Conservation (phyloP, 2,888 invertebrate genomes). For the Chrysina gloriosa region DNA sequence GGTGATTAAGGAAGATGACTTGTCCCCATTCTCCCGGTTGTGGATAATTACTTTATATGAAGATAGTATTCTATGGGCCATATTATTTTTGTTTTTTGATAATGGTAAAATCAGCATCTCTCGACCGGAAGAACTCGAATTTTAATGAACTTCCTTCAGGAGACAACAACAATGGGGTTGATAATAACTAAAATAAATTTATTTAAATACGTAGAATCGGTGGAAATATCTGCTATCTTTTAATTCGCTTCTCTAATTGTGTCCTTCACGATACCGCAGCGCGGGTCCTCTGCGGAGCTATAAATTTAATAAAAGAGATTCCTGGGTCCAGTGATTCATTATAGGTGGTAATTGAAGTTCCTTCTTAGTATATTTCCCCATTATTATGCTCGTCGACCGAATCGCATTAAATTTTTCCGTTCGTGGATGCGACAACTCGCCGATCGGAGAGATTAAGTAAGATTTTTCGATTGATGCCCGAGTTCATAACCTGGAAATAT, state of each 20-base stretch:
- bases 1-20: no score
- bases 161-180: no score
- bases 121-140: no score
- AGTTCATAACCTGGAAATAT: background rate
- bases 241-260: background rate
- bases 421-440: background rate
- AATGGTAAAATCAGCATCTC: no score
- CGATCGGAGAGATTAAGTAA: background rate
- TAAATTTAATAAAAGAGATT: constrained; percentile 34
- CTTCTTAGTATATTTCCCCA: constrained; percentile 15
- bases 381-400: constrained; percentile 6
- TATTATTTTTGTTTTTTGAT: no score
- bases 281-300: background rate
- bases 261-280: background rate
- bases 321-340: constrained; percentile 22
- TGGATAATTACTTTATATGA: no score
- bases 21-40: no score
- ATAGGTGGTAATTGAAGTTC: constrained; percentile 26
- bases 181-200: background rate
- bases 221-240: background rate
- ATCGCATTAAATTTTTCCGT: constrained; percentile 26
- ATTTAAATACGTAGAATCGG: background rate
- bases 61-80: no score
- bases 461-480: background rate
- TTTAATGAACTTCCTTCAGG: no score